Evolutionary conservation across 2,113 vertebrate species (phyloP).

Genomic region (Gorsachius goisagi): DNA sequence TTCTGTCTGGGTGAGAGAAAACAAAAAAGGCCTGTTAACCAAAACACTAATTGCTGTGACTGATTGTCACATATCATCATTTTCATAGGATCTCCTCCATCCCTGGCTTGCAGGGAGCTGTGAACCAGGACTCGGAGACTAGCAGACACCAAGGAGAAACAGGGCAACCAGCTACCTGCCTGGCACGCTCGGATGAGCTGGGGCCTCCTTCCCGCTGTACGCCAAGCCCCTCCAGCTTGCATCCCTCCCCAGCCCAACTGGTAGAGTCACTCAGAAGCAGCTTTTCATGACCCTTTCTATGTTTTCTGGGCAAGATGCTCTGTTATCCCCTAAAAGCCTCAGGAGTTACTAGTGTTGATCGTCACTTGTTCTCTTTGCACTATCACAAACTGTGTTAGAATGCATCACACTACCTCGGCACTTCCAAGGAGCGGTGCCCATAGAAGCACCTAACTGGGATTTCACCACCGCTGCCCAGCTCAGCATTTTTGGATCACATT

Average conservation of each 20-base stretch:
- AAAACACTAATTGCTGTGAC: conserved; percentile 99
- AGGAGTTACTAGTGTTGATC: neutral
- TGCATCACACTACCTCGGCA: accelerated
- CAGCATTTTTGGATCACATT: neutral
- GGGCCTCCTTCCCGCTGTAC: neutral
- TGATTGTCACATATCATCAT: conserved; percentile 99
- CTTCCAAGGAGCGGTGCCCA: neutral
- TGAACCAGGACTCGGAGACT: conserved; percentile 71
- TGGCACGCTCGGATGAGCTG: conserved; percentile 47
- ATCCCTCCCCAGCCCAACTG: neutral
- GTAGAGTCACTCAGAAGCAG: neutral
- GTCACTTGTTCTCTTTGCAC: neutral
- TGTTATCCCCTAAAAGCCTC: neutral
- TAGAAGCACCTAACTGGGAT: neutral
- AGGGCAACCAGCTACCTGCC: conserved; percentile 72
- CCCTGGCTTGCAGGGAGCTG: conserved; percentile 80
- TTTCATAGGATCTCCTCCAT: conserved; percentile 97
- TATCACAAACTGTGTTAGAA: neutral
- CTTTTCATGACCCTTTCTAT: neutral
- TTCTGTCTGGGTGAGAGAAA: conserved; percentile 99
- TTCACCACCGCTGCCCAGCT: neutral
- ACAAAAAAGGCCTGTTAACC: conserved; percentile 99
- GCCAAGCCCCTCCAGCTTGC: conserved; percentile 15
- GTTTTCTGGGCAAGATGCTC: neutral
- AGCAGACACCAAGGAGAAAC: conserved; percentile 80